phyloP scores from a whole-genome alignment of 1,140 invertebrate species.

The Drosophila teissieri region DNA sequence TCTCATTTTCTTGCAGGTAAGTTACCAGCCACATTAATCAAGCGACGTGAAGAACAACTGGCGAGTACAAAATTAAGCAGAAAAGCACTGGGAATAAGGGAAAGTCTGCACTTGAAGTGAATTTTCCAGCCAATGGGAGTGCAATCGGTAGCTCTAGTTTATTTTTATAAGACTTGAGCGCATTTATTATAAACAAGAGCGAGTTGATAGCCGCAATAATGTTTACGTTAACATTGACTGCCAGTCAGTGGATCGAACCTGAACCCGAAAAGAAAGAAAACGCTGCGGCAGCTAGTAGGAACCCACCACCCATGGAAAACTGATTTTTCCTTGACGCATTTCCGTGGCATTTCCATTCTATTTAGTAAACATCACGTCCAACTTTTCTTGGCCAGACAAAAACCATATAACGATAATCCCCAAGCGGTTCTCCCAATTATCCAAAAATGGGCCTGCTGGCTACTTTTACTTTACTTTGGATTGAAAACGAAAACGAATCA shows the following conservation, averaged over 20 bases:
- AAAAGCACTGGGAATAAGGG: constrained; percentile 21
- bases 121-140: constrained; percentile 24
- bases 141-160: constrained; percentile 32
- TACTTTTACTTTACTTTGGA: constrained; percentile 69
- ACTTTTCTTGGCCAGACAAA: constrained; percentile 30
- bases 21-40: constrained; percentile 64
- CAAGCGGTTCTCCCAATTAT: constrained; percentile 13
- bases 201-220: constrained; percentile 35
- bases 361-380: constrained; percentile 64
- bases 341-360: constrained; percentile 57
- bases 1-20: constrained; percentile 57
- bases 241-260: constrained; percentile 41
- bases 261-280: constrained; percentile 7
- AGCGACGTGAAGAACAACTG: constrained; percentile 51
- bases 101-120: constrained; percentile 20
- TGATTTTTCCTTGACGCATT: constrained; percentile 65
- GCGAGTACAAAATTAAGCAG: constrained; percentile 22
- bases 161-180: constrained; percentile 38
- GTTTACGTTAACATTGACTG: constrained; percentile 79
- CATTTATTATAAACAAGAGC: constrained; percentile 52
- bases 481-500: constrained; percentile 58
- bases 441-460: constrained; percentile 15
- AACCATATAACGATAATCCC: constrained; percentile 19
- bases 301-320: constrained; percentile 37
- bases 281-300: not conserved